Conservation (phyloP, 2,888 invertebrate genomes). For the Tuta absoluta region DNA sequence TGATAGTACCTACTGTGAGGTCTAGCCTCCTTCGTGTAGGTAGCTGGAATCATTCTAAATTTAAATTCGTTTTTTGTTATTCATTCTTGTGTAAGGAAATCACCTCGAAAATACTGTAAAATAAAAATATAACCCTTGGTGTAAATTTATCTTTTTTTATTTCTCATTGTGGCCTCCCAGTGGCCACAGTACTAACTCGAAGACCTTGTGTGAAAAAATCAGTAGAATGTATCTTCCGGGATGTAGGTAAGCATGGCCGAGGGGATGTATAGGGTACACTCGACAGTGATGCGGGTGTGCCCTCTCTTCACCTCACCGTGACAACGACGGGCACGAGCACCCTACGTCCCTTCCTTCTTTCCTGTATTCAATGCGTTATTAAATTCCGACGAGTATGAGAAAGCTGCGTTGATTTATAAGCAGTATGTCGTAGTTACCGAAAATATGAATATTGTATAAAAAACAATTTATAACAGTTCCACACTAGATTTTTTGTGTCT, state of each 20-base stretch:
- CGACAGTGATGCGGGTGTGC: conserved; percentile 68
- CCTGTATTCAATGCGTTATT: conserved; percentile 1
- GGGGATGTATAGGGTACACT: conserved; percentile 32
- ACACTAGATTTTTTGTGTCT: too few relatives aligned
- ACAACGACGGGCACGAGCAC: neutral
- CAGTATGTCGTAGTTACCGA: neutral
- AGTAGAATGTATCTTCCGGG: conserved; percentile 31
- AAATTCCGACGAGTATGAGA: conserved; percentile 3
- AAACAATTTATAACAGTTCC: too few relatives aligned
- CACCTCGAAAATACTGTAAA: too few relatives aligned
- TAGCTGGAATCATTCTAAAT: too few relatives aligned
- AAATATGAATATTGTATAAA: neutral
- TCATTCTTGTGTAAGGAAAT: too few relatives aligned
- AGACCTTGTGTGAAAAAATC: neutral
- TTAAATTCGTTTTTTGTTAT: too few relatives aligned
- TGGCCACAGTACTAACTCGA: neutral
- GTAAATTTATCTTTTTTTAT: too few relatives aligned
- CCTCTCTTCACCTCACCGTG: conserved; percentile 30
- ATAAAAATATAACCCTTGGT: too few relatives aligned
- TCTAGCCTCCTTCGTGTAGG: too few relatives aligned
- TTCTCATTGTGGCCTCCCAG: too few relatives aligned
- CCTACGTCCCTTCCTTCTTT: neutral
- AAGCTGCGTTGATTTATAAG: neutral
- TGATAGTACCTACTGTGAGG: too few relatives aligned
- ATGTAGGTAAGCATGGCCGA: conserved; percentile 52